A percentile compares a stretch with the other conserved stretches of the same genome.
These are phyloP conservation scores for Microplitis demolitor DNA, from an alignment of 1,140 invertebrate genomes.

Conservation along the genomic window DNA sequence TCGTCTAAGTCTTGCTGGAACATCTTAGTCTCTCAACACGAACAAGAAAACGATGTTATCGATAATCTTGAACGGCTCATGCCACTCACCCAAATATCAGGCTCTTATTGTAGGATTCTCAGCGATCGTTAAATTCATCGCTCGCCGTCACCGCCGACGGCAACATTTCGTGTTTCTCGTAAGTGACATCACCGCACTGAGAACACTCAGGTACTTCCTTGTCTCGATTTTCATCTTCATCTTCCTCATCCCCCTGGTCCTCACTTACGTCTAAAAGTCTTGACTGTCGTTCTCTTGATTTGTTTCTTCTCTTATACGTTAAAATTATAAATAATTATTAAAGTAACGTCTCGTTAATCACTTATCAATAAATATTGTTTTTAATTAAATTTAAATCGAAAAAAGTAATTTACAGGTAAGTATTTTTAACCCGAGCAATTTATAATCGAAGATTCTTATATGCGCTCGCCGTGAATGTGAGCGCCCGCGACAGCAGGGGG, in stretches of 20 bases:
- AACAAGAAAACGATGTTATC: conserved; percentile 16
- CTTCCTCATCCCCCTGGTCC: neutral
- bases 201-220: neutral
- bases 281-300: too few species aligned
- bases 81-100: conserved; percentile 1
- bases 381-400: too few species aligned
- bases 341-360: too few species aligned
- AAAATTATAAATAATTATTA: too few species aligned
- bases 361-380: too few species aligned
- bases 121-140: neutral
- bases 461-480: too few species aligned
- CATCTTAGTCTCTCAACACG: neutral
- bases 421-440: too few species aligned
- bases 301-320: too few species aligned
- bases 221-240: neutral
- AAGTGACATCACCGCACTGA: neutral
- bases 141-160: neutral
- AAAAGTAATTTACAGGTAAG: too few species aligned
- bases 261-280: too few species aligned
- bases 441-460: too few species aligned
- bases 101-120: neutral
- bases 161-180: neutral
- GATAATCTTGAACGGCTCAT: neutral
- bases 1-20: too few species aligned
- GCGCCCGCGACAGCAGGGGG: neutral